These are phyloP conservation scores for Notodonta ziczac DNA, from an alignment of 2,888 invertebrate species.

Conservation along the genomic window DNA sequence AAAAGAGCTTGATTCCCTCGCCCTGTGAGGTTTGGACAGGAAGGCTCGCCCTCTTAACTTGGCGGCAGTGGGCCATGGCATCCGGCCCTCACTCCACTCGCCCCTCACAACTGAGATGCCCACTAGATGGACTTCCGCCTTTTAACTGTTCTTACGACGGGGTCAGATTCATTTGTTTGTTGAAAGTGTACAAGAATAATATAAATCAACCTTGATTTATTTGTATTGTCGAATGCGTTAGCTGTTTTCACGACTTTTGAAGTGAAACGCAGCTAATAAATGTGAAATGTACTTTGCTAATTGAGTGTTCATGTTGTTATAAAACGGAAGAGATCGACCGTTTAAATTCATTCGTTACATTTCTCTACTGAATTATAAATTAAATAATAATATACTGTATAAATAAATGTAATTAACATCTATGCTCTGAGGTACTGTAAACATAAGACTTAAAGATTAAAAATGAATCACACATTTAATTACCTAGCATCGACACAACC, in stretches of 20 bases:
- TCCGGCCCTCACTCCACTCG: constrained; percentile 58
- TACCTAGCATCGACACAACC: not conserved
- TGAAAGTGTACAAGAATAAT: constrained; percentile 28
- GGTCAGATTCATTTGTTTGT: constrained; percentile 35
- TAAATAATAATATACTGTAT: too few relatives aligned
- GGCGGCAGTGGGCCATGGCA: constrained; percentile 63
- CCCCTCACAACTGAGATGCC: constrained; percentile 49
- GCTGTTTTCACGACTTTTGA: constrained; percentile 2
- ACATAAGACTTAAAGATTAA: too few relatives aligned
- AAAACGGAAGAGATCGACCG: not conserved
- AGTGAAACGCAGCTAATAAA: not conserved
- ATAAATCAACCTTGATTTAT: constrained; percentile 45
- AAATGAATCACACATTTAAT: too few relatives aligned
- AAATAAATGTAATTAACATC: too few relatives aligned
- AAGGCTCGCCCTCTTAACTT: constrained; percentile 63
- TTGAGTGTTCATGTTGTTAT: not conserved
- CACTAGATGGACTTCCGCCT: constrained; percentile 80
- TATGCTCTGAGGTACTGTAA: too few relatives aligned
- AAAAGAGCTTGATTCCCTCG: constrained; percentile 40
- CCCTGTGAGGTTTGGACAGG: constrained; percentile 53
- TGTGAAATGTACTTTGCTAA: not conserved
- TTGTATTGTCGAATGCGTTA: constrained; percentile 12
- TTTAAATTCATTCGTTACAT: not conserved
- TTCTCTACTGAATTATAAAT: not conserved
- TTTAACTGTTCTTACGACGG: constrained; percentile 61